Evolutionary conservation across 2,888 invertebrate species (phyloP).

Genomic region (Drosophila prostipennis): DNA sequence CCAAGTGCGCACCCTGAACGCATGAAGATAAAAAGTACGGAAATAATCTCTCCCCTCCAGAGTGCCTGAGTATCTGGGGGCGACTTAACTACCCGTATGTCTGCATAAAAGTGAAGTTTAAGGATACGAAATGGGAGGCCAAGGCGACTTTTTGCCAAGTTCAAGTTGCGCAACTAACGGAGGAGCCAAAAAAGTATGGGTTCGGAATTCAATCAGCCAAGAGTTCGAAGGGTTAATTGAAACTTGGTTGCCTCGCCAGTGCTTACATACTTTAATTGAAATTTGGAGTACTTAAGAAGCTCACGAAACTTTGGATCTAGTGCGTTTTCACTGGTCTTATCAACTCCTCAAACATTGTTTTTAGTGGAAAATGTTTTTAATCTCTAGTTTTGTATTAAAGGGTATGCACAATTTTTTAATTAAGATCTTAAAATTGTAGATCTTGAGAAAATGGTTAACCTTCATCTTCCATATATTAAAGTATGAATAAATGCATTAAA

Average conservation of each 20-base stretch:
- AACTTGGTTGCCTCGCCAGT: slow-evolving; percentile 25
- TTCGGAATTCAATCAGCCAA: slow-evolving; percentile 44
- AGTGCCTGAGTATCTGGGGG: slow-evolving; percentile 5
- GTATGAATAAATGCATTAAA: too few relatives aligned
- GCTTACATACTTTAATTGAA: slow-evolving; percentile 34
- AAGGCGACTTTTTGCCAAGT: slow-evolving; percentile 31
- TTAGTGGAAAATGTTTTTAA: not conserved
- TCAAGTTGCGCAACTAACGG: slow-evolving; percentile 26
- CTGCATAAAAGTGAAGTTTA: slow-evolving; percentile 46
- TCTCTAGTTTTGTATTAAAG: not conserved
- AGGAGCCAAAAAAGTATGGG: slow-evolving; percentile 16
- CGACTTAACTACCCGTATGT: slow-evolving; percentile 46
- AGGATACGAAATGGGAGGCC: slow-evolving; percentile 22
- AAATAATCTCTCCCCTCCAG: slow-evolving; percentile 45
- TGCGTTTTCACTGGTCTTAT: not conserved
- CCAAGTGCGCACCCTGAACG: slow-evolving; percentile 49
- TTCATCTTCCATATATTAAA: too few relatives aligned
- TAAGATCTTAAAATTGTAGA: too few relatives aligned
- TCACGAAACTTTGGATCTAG: slow-evolving; percentile 3
- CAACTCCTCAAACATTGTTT: not conserved
- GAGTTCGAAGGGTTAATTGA: slow-evolving; percentile 43
- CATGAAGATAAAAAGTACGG: slow-evolving; percentile 47
- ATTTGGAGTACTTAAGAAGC: slow-evolving; percentile 16
- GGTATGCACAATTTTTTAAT: too few relatives aligned
- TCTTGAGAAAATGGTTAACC: too few relatives aligned